Percentiles rank a stretch among this genome's conserved stretches.
Evolutionary conservation across 2,888 invertebrate genomes (phyloP).

Genomic region (Xanthorhoe designata): DNA sequence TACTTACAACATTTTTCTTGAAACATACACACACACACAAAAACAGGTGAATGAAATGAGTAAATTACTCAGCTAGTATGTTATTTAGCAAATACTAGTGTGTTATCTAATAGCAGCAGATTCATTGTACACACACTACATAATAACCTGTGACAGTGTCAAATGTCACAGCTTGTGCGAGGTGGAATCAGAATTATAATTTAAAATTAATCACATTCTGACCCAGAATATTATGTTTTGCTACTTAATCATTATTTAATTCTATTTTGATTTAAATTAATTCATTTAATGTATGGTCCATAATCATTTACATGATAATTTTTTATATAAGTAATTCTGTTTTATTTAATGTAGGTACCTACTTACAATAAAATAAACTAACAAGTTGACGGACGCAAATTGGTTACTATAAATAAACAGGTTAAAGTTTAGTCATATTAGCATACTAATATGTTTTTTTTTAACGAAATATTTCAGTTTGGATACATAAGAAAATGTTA

Average conservation of each 20-base stretch:
- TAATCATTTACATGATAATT: slow-evolving; percentile 4
- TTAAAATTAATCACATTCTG: slow-evolving; percentile 30
- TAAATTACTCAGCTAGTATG: background rate
- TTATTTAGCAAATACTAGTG: background rate
- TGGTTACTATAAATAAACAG: slow-evolving; percentile 6
- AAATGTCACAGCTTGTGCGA: slow-evolving; percentile 57
- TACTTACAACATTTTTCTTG: too few species aligned
- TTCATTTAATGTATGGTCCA: slow-evolving; percentile 10
- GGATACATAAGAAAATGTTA: background rate
- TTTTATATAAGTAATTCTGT: background rate
- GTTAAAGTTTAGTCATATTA: slow-evolving; percentile 1
- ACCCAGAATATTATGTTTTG: slow-evolving; percentile 28
- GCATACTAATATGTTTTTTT: background rate
- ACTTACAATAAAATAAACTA: background rate
- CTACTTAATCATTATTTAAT: slow-evolving; percentile 18
- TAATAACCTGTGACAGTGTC: slow-evolving; percentile 40
- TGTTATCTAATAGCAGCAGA: slow-evolving; percentile 32
- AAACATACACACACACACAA: too few species aligned
- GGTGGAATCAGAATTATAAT: slow-evolving; percentile 34
- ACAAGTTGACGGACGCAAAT: background rate
- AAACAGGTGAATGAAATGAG: background rate
- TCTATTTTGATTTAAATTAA: slow-evolving; percentile 11
- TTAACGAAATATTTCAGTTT: background rate
- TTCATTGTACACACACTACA: slow-evolving; percentile 26
- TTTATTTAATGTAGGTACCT: background rate